Evolutionary conservation across 2,888 invertebrate species (phyloP).

Genomic region (Eudasyphora cyanicolor): DNA sequence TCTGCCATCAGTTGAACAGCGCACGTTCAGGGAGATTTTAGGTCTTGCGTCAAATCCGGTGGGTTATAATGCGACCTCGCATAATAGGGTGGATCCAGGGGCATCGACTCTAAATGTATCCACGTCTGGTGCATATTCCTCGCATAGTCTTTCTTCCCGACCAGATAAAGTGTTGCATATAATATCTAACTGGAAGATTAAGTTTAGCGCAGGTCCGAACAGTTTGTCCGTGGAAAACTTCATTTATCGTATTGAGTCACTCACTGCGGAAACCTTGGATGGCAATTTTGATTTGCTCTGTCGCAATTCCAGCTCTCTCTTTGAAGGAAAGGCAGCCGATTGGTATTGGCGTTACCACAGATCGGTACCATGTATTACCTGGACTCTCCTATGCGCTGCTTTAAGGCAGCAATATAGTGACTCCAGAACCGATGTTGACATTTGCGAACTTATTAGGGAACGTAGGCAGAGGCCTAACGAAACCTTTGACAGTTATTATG

Average conservation of each 20-base stretch:
- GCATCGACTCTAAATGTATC: background rate
- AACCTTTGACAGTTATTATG: slow-evolving; percentile 36
- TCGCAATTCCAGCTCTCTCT: background rate
- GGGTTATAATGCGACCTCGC: background rate
- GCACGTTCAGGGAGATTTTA: background rate
- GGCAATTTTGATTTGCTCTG: background rate
- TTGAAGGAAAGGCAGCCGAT: slow-evolving; percentile 1
- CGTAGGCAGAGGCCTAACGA: slow-evolving; percentile 27
- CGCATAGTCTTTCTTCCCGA: background rate
- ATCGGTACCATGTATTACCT: background rate
- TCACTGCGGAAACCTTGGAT: background rate
- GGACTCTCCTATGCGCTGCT: background rate
- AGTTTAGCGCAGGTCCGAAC: background rate
- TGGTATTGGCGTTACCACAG: slow-evolving; percentile 19
- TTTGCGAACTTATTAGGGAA: slow-evolving; percentile 33
- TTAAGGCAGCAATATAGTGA: slow-evolving; percentile 7
- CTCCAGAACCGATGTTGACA: slow-evolving; percentile 29
- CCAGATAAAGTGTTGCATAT: slow-evolving; percentile 8
- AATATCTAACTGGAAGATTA: slow-evolving; percentile 3
- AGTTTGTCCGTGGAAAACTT: background rate
- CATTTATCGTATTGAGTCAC: background rate
- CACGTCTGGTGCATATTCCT: background rate
- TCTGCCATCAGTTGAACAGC: slow-evolving; percentile 12
- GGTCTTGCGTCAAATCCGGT: background rate
- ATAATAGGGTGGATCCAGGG: background rate